Base-by-base conservation (phyloP, 1,140 invertebrate genomes). In the Zaprionus taronus region DNA sequence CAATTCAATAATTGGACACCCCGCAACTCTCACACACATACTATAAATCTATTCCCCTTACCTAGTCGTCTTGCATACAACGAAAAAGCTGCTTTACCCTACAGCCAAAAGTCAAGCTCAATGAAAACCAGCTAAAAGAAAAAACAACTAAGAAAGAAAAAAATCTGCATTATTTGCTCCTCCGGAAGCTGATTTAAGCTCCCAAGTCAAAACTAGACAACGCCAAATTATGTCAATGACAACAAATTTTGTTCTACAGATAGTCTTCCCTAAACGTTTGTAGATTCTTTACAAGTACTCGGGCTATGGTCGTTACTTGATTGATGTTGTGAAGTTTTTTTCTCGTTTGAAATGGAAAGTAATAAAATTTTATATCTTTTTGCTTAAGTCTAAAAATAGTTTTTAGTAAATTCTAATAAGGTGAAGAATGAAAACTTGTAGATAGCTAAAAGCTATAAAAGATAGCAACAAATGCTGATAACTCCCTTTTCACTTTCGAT, bases 1-100 rank as follows among this genome's bases (percentile, higher is more conserved):
- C 63, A 65, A 38, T 76, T 76, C 61, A 61, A 72, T 77, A 66
- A 65, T 76, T 71, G 31, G 41, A 64, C 36, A 72, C 31, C 56
- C 66, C 34, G 26, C 24, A 11, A 28, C 56, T 47, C 24, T 31
- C 15, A 47, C 11, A 34, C 49, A 34, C 26, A 61, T 17, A 49
- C 41, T 5, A 24, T 34, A 60, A 47, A 47, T 17, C n/a, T 11
- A 31, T 11, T 28, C 22, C 20, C 60, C 56, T 68, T 51, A 26
- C n/a, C n/a, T 65, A 22, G 17, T 55, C 49, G 17, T 62, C 49
- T 68, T 22, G 47, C n/a, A 51, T 51, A 47, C 20, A 6, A 28
- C 20, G 58, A 5, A 34, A 60, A 55, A 67, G 56, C 56, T 73
- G 62, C 14, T 73, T 56, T 73, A 34, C 65, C 57, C 68, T 61